Percentiles rank a stretch among this genome's conserved stretches.
Conservation (phyloP, 2,113 vertebrate species). For the Oenanthe oenanthe region DNA sequence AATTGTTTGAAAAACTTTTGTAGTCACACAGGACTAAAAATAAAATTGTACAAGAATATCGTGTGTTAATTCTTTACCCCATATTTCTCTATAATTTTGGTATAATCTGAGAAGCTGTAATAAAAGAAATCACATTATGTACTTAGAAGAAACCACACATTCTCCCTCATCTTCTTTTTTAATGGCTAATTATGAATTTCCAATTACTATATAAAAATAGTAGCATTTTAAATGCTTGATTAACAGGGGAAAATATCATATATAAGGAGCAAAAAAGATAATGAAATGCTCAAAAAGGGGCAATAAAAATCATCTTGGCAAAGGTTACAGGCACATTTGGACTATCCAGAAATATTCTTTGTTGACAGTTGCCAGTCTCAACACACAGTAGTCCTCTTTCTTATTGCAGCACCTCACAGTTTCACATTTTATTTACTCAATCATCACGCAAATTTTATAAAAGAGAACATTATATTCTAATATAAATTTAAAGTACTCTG, state of each 20-base stretch:
- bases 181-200: neutral
- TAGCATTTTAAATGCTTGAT: neutral
- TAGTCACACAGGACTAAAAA: neutral
- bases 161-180: neutral
- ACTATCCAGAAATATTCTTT: neutral
- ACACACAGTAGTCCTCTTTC: neutral
- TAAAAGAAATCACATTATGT: neutral
- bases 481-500: neutral
- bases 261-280: neutral
- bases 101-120: neutral
- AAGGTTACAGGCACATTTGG: neutral
- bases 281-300: neutral
- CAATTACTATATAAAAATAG: neutral
- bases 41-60: neutral
- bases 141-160: neutral
- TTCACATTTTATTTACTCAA: neutral
- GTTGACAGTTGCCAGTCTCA: neutral
- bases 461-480: neutral
- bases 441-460: neutral
- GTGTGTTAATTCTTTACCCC: neutral
- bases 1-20: neutral
- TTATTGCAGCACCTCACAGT: neutral
- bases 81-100: neutral
- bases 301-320: neutral
- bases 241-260: neutral